Evolutionary conservation across 64 coral and sea anemone species (phyloP).

Genomic region (Actinia tenebrosa): DNA sequence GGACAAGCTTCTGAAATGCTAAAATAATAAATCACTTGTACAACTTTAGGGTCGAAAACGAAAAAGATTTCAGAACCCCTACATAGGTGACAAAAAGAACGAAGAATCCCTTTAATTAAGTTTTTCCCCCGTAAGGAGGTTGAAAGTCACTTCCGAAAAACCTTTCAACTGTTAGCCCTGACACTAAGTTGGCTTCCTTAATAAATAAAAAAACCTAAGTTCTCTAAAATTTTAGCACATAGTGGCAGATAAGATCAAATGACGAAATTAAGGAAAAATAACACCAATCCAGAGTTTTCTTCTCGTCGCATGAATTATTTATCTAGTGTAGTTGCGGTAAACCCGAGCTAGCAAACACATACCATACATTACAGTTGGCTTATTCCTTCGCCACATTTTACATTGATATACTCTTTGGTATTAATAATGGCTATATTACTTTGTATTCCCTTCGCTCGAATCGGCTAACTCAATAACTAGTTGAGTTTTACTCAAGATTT

Average conservation of each 20-base stretch:
- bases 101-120: neutral
- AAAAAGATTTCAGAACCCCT: neutral
- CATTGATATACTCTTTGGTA: neutral
- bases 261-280: neutral
- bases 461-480: neutral
- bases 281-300: conserved; percentile 22
- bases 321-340: conserved; percentile 13
- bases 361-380: neutral
- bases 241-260: conserved; percentile 10
- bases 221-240: neutral
- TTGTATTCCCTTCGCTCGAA: neutral
- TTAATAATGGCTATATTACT: neutral
- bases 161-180: neutral
- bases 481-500: conserved; percentile 9
- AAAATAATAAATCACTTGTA: too few species aligned
- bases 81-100: neutral
- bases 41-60: neutral
- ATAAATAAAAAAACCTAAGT: neutral
- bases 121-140: neutral
- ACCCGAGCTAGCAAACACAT: conserved; percentile 20
- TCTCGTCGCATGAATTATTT: conserved; percentile 16
- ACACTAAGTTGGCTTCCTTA: conserved; percentile 2
- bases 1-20: too few species aligned
- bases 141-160: neutral
- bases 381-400: conserved; percentile 2